Conservation (phyloP, 2,113 vertebrate genomes). For the Spea multiplicata region DNA sequence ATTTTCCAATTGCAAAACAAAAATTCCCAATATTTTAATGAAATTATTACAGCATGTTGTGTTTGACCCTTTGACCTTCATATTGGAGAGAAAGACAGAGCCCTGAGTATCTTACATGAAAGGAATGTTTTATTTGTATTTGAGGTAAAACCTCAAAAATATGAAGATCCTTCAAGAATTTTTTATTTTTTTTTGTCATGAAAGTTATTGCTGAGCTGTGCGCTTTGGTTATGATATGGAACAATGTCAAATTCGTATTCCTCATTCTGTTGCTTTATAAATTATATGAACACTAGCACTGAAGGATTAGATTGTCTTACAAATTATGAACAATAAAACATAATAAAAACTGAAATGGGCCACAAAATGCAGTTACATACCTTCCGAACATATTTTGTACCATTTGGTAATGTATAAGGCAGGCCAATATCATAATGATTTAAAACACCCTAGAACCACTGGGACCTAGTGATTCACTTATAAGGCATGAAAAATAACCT, state of each 20-base stretch:
- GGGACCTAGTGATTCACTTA: constrained; percentile 1
- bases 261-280: not conserved
- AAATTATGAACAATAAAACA: not conserved
- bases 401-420: not conserved
- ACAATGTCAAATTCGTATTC: not conserved
- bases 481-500: too few relatives aligned
- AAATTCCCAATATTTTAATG: constrained; percentile 57
- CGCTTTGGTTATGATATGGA: not conserved
- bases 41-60: constrained; percentile 46
- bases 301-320: not conserved
- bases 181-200: constrained; percentile 6
- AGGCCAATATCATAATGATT: constrained; percentile 23
- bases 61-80: constrained; percentile 13
- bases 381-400: constrained; percentile 9
- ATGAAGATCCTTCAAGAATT: not conserved
- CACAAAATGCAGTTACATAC: not conserved
- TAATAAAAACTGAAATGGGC: not conserved
- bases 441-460: not conserved
- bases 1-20: constrained; percentile 36
- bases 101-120: constrained; percentile 20
- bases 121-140: not conserved
- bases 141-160: not conserved
- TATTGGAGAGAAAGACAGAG: constrained; percentile 52
- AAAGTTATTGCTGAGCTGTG: not conserved
- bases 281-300: not conserved